Base-by-base conservation (phyloP, 2,113 vertebrate genomes). In the Dasyurus viverrinus region DNA sequence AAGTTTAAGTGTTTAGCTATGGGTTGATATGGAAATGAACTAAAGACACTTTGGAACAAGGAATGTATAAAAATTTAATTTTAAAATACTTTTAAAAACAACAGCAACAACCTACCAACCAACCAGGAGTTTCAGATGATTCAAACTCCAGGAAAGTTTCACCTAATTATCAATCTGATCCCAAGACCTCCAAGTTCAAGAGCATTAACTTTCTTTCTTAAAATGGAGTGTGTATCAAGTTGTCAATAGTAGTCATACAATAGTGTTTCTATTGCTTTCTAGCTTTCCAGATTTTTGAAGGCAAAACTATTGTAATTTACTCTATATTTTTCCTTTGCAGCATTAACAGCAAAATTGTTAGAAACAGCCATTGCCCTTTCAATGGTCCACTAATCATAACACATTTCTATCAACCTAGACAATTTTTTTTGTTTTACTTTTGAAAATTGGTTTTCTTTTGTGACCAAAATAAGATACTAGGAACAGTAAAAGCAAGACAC, bases 401-500 rank as follows among this genome's bases (percentile, higher is more conserved):
- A 97, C 8, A 14, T 89, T 92, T 54, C 14, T 90, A 92, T 91
- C 97, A 93, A 93, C 84, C 54, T 36, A 91, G 53, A 93, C 0
- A 90, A 89, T 54, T 92, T 47, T 91, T 96, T 96, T 96, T 93
- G 89, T 52, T 91, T 95, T 95, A 94, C 84, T 93, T 96, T 97
- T 84, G 57, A 95, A 97, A 96, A 90, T 42, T 96, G 14, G 19
- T 96, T 96, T 96, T 93, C 60, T 94, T 97, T 96, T 95, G 47
- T 97, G 68, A 90, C 7, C 26, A 97, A 95, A 96, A 96, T 93
- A 95, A 92, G 47, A 93, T 93, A 19, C 47, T 27, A 92, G 92
- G 94, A 92, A 96, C 14, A 96, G 50, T 84, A 89, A 96, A 92
- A 94, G 76, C n/a, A 96, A 95, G 89, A 94, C 12, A 94, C n/a